A percentile compares a stretch with the other conserved stretches of the same genome.
Conservation (phyloP, 2,113 vertebrate genomes). For the Planiliza haematocheilus region DNA sequence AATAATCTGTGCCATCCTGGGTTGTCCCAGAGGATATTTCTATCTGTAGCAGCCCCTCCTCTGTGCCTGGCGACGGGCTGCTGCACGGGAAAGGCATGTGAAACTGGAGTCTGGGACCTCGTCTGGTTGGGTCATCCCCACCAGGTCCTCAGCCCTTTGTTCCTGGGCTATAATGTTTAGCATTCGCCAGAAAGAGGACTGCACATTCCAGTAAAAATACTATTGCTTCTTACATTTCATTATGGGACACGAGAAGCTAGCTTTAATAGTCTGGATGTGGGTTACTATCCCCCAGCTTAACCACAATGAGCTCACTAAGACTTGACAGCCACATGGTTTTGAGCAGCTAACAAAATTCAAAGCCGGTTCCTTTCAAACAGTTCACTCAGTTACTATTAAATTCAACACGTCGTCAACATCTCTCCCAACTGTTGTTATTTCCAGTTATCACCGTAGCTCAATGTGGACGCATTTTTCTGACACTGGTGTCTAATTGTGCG, state of each 20-base stretch:
- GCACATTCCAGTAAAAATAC: slow-evolving; percentile 64
- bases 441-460: slow-evolving; percentile 41
- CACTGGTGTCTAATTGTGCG: slow-evolving; percentile 29
- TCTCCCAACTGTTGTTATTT: slow-evolving; percentile 51
- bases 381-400: slow-evolving; percentile 57
- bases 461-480: slow-evolving; percentile 15
- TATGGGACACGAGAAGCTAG: slow-evolving; percentile 31
- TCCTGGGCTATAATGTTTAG: slow-evolving; percentile 51
- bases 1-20: slow-evolving; percentile 75
- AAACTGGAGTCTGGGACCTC: slow-evolving; percentile 71
- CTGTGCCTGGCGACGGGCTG: slow-evolving; percentile 44
- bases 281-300: slow-evolving; percentile 19
- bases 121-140: slow-evolving; percentile 47
- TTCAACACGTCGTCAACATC: slow-evolving; percentile 54
- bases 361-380: slow-evolving; percentile 29
- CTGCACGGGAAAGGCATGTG: slow-evolving; percentile 76
- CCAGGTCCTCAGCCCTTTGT: slow-evolving; percentile 34
- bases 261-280: slow-evolving; percentile 50
- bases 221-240: slow-evolving; percentile 63
- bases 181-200: slow-evolving; percentile 50
- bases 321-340: slow-evolving; percentile 52
- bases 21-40: slow-evolving; percentile 77
- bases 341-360: slow-evolving; percentile 53
- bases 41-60: slow-evolving; percentile 56
- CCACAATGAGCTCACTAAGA: slow-evolving; percentile 32